These are phyloP conservation scores for Prenolepis imparis DNA, from an alignment of 2,888 invertebrate species.

Conservation along the genomic window DNA sequence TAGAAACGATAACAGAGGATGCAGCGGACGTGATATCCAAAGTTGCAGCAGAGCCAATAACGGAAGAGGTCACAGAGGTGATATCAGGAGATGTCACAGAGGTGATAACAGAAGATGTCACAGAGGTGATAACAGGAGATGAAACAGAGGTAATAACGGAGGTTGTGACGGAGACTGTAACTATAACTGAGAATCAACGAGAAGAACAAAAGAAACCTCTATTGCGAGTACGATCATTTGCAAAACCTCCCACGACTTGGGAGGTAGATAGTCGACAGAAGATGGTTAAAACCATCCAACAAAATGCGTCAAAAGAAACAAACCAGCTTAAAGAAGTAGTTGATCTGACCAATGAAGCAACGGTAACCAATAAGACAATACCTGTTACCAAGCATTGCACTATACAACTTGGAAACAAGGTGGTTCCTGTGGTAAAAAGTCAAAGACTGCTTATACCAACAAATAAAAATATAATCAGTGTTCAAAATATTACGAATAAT, in stretches of 20 bases:
- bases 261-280: constrained; percentile 71
- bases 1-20: not conserved
- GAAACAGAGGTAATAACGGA: not conserved
- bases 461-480: constrained; percentile 57
- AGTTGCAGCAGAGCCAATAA: not conserved
- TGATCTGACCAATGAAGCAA: constrained; percentile 64
- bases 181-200: constrained; percentile 17
- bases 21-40: not conserved
- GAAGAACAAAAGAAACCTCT: constrained; percentile 67
- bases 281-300: not conserved
- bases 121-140: not conserved
- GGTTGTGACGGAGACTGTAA: not conserved
- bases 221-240: constrained; percentile 81
- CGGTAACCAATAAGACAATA: not conserved
- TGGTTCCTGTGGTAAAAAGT: constrained; percentile 39
- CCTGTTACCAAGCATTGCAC: not conserved
- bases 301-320: constrained; percentile 7
- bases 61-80: not conserved
- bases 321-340: constrained; percentile 33
- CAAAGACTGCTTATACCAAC: constrained; percentile 46
- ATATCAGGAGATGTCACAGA: not conserved
- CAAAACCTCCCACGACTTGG: constrained; percentile 81
- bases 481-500: constrained; percentile 68
- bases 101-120: not conserved
- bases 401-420: constrained; percentile 34